phyloP scores from a whole-genome alignment of 2,888 invertebrate species.

The Sarcophaga rosellei region DNA sequence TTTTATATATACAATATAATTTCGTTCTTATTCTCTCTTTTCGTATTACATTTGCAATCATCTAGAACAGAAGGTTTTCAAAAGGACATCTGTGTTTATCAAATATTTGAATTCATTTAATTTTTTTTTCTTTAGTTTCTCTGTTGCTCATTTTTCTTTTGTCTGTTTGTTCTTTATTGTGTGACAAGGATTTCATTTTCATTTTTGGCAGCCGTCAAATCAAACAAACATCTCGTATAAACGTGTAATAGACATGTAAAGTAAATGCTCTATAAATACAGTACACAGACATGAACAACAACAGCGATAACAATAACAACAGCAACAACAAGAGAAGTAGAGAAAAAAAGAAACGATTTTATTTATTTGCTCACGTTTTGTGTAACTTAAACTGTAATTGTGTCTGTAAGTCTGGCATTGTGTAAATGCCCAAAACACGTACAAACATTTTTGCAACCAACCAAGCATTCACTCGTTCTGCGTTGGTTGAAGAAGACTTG shows the following conservation, averaged over 20 bases:
- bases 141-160: background rate
- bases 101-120: background rate
- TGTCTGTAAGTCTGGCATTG: conserved; percentile 24
- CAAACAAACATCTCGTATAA: conserved; percentile 20
- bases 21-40: too few species aligned
- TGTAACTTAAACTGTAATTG: conserved; percentile 56
- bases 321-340: background rate
- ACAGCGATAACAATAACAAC: background rate
- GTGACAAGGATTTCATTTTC: conserved; percentile 53
- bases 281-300: background rate
- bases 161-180: background rate
- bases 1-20: too few species aligned
- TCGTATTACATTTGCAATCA: too few species aligned
- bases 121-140: background rate
- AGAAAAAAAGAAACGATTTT: background rate
- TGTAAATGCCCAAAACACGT: background rate
- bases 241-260: conserved; percentile 41
- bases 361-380: conserved; percentile 22
- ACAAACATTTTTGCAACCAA: background rate
- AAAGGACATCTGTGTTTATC: background rate
- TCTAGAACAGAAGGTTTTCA: background rate
- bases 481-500: too few species aligned
- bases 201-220: conserved; percentile 42
- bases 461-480: too few species aligned
- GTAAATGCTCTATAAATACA: conserved; percentile 25